Base-by-base conservation (phyloP, 2,113 vertebrate species). In the Labeo rohita region DNA sequence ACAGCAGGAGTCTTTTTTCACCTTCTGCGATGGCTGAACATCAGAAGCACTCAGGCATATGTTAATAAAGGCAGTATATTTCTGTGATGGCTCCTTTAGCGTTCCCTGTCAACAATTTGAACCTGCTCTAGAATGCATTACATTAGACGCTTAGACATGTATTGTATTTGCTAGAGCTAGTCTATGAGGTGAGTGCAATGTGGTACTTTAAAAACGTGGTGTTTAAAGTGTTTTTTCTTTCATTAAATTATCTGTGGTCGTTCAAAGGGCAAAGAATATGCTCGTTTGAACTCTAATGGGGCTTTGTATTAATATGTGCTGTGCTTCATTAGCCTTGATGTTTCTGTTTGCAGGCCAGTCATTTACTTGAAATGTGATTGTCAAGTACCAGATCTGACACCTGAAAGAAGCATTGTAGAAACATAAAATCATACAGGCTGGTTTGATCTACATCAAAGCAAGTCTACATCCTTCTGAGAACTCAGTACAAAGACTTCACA, bases 361-460 rank as follows among this genome's bases (percentile, higher is more conserved):
- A 45, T 85, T 85, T 72, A 39, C 23, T 78, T 83, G 28, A 72
- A 77, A 85, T 47, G 18, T 80, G 70, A 45, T 77, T 68, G 28
- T 50, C 16, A 59, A 23, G n/a, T 39, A 75, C 36, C 54, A 50
- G 6, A 45, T 61, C 12, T 47, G 86, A 91, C 88, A 92, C 90
- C 90, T 92, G 90, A 88, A 91, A 89, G 91, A 93, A 91, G 88
- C 61, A n/a, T 61, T 82, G 56, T 77, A 43, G 49, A 66, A 90
- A 80, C 79, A 84, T 54, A 85, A 87, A 92, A 85, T 87, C 54
- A 88, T 80, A 80, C 63, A 56, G 85, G 52, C 75, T 56, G 86
- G 68, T 87, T 75, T 89, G 84, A 86, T 75, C 86, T 85, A 74
- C 84, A 87, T 93, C 87, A 90, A 90, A 90, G 68, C 28, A 84